Evolutionary conservation across 2,888 invertebrate species (phyloP).

Genomic region (Chrysolina oricalcia): DNA sequence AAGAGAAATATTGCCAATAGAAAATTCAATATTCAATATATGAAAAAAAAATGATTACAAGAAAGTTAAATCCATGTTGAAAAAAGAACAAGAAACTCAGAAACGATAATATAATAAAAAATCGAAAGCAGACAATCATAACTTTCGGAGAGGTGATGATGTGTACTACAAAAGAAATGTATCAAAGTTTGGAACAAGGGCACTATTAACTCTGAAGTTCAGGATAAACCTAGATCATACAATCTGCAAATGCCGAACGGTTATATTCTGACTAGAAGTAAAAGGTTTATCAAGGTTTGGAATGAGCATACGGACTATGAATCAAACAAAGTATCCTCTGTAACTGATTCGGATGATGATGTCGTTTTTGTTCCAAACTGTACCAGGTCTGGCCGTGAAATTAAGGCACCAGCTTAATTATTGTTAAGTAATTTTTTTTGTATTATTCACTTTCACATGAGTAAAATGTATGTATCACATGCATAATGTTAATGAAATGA

Average conservation of each 20-base stretch:
- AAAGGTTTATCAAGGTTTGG: background rate
- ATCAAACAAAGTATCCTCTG: too few species aligned
- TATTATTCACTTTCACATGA: too few species aligned
- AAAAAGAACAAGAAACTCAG: background rate
- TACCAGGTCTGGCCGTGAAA: too few species aligned
- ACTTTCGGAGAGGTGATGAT: background rate
- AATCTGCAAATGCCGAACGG: conserved; percentile 5
- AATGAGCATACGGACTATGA: too few species aligned
- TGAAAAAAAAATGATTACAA: too few species aligned
- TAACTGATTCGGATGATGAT: too few species aligned
- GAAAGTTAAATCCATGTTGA: background rate
- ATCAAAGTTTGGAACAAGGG: conserved; percentile 4
- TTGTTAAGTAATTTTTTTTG: too few species aligned
- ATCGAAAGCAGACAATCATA: background rate
- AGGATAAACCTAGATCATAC: conserved; percentile 20
- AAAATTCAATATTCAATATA: too few species aligned
- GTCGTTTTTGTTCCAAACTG: too few species aligned
- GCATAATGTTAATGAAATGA: too few species aligned
- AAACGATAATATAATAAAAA: conserved; percentile 11
- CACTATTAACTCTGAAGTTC: background rate
- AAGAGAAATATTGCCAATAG: conserved; percentile 28
- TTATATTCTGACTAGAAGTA: background rate
- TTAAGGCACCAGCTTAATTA: too few species aligned
- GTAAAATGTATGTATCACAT: too few species aligned
- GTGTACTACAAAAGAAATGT: background rate